phyloP scores from a whole-genome alignment of 1,140 invertebrate species.

The Eufriesea mexicana region DNA sequence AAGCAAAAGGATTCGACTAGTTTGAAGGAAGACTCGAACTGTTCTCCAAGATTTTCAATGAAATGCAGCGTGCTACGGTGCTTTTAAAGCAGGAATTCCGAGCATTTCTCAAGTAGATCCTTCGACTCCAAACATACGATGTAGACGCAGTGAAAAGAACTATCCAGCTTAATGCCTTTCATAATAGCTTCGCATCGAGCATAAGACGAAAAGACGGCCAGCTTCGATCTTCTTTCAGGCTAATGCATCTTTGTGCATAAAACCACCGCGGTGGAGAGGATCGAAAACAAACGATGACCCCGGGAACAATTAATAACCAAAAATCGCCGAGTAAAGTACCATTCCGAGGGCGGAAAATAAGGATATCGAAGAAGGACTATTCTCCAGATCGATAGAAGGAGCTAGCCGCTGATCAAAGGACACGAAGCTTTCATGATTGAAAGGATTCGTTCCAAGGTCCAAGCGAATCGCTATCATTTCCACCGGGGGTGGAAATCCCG shows the following conservation, averaged over 20 bases:
- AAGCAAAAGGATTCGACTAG: no score
- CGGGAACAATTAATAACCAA: constrained; percentile 27
- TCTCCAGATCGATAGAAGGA: constrained; percentile 15
- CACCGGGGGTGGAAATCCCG: not conserved
- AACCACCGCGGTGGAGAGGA: not conserved
- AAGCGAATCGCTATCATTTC: constrained; percentile 16
- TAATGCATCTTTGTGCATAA: not conserved
- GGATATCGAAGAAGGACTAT: not conserved
- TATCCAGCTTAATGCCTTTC: not conserved
- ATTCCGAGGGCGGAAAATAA: not conserved
- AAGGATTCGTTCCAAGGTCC: constrained; percentile 25
- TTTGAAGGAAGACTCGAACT: no score
- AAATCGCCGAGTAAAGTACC: constrained; percentile 18
- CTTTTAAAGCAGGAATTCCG: not conserved
- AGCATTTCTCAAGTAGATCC: not conserved
- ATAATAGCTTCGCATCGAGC: not conserved
- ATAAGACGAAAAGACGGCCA: not conserved
- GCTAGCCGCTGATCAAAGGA: constrained; percentile 27
- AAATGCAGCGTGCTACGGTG: no score
- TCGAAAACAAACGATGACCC: not conserved
- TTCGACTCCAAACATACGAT: not conserved
- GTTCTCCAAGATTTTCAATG: no score
- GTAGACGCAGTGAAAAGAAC: not conserved
- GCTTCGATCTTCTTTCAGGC: not conserved
- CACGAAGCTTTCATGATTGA: constrained; percentile 9